phyloP scores from a whole-genome alignment of 2,888 invertebrate genomes.

The Drosophila kuntzei region DNA sequence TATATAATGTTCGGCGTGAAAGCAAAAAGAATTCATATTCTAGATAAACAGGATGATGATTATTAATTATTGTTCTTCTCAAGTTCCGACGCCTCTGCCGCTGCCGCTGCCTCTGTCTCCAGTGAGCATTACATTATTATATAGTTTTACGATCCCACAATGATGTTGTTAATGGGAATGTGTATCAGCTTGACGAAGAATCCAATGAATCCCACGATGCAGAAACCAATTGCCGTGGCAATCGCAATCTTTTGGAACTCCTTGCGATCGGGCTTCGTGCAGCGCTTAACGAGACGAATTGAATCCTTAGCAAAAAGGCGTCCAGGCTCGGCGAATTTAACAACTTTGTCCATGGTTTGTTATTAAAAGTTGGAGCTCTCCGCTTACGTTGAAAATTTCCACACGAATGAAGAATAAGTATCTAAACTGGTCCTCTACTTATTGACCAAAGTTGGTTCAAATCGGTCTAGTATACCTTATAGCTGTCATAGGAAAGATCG shows the following conservation, averaged over 20 bases:
- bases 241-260: constrained; percentile 99
- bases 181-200: constrained; percentile 99
- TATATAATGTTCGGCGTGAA: constrained; percentile 41
- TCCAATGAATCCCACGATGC: constrained; percentile 99
- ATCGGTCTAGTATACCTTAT: too few relatives aligned
- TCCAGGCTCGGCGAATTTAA: constrained; percentile 96
- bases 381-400: constrained; percentile 58
- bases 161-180: constrained; percentile 99
- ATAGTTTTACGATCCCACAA: constrained; percentile 91
- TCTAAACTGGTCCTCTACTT: too few relatives aligned
- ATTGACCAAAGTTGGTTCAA: too few relatives aligned
- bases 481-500: too few relatives aligned
- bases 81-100: constrained; percentile 3
- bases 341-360: constrained; percentile 96
- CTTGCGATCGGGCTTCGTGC: constrained; percentile 99
- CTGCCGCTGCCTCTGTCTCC: constrained; percentile 13
- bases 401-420: constrained; percentile 78
- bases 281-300: constrained; percentile 98
- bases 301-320: constrained; percentile 99
- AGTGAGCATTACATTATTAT: constrained; percentile 11
- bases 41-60: constrained; percentile 55
- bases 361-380: constrained; percentile 46
- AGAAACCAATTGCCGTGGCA: constrained; percentile 99
- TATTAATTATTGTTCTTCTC: constrained; percentile 41
- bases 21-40: constrained; percentile 36